phyloP scores from a whole-genome alignment of 2,888 invertebrate genomes.

The Leptothorax acervorum region DNA sequence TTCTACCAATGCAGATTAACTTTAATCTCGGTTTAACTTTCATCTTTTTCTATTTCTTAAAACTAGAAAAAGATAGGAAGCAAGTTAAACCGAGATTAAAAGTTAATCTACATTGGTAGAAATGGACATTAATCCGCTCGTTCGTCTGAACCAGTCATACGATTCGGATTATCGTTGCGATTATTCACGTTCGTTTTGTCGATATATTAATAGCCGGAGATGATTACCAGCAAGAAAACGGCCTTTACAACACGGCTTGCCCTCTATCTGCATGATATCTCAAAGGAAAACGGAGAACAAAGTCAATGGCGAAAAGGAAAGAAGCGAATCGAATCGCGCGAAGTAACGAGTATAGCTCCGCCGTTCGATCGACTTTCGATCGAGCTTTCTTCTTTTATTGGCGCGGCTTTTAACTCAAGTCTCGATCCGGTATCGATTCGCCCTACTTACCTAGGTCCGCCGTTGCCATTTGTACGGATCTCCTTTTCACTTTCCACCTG shows the following conservation, averaged over 20 bases:
- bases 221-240: conserved; percentile 2
- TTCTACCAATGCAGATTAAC: no score
- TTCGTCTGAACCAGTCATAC: not conserved
- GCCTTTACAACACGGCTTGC: not conserved
- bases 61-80: no score
- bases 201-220: not conserved
- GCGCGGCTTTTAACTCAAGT: not conserved
- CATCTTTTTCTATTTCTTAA: no score
- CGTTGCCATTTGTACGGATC: conserved; percentile 75
- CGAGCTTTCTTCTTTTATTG: conserved; percentile 51
- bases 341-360: not conserved
- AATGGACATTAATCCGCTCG: no score
- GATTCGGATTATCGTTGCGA: not conserved
- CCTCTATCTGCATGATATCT: not conserved
- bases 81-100: no score
- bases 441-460: conserved; percentile 82
- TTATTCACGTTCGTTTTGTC: conserved; percentile 17
- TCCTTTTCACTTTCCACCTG: conserved; percentile 83
- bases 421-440: conserved; percentile 62
- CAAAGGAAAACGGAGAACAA: not conserved
- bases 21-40: no score
- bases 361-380: conserved; percentile 73
- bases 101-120: no score
- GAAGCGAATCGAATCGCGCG: conserved; percentile 11
- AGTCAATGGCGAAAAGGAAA: conserved; percentile 8